A percentile compares a stretch with the other conserved stretches of the same genome.
phyloP scores from a whole-genome alignment of 64 coral and sea anemone species.

The Cladopsammia gracilis region DNA sequence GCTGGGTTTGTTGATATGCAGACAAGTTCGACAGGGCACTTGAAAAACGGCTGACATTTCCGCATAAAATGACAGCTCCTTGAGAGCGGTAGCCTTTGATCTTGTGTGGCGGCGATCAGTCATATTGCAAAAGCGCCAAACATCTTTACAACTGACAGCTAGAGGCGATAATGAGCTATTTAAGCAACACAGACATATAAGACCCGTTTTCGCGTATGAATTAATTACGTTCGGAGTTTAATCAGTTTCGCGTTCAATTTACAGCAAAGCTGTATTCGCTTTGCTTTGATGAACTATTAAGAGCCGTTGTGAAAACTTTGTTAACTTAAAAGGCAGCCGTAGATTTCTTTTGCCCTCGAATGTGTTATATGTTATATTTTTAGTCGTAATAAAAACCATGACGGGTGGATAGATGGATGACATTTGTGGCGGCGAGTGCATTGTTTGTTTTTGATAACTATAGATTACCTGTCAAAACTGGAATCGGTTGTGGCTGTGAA shows the following conservation, averaged over 20 bases:
- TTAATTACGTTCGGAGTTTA: slow-evolving; percentile 27
- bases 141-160: slow-evolving; percentile 54
- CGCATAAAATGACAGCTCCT: slow-evolving; percentile 68
- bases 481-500: slow-evolving; percentile 84
- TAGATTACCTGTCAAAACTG: slow-evolving; percentile 89
- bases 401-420: slow-evolving; percentile 67
- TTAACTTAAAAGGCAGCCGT: neutral
- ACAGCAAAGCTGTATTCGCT: neutral
- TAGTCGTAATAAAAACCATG: slow-evolving; percentile 86
- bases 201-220: slow-evolving; percentile 15
- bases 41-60: slow-evolving; percentile 80
- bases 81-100: slow-evolving; percentile 67
- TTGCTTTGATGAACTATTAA: slow-evolving; percentile 31
- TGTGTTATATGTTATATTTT: slow-evolving; percentile 59
- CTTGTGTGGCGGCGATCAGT: slow-evolving; percentile 56
- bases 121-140: slow-evolving; percentile 62
- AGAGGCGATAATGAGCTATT: slow-evolving; percentile 75
- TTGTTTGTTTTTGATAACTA: slow-evolving; percentile 87
- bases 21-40: slow-evolving; percentile 65
- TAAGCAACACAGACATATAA: slow-evolving; percentile 44
- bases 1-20: slow-evolving; percentile 43
- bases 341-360: neutral
- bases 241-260: neutral
- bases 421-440: slow-evolving; percentile 56
- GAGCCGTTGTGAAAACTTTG: neutral